Percentiles rank a stretch among this genome's conserved stretches.
These are phyloP conservation scores for Trichomalopsis sarcophagae DNA, from an alignment of 1,140 invertebrate species.

Conservation along the genomic window DNA sequence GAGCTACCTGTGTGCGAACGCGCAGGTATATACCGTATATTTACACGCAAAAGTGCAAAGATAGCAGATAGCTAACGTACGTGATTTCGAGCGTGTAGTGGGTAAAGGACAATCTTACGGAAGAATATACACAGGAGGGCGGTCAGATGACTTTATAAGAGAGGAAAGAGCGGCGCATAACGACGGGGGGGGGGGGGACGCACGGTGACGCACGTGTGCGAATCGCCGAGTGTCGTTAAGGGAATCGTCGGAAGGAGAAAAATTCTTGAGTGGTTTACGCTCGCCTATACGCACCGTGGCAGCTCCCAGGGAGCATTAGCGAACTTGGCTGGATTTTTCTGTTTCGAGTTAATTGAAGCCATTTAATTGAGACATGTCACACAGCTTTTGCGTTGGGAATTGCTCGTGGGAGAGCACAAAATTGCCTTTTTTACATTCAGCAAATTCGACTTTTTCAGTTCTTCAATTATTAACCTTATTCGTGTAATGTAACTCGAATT, in stretches of 20 bases:
- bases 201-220: background rate
- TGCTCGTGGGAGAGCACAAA: background rate
- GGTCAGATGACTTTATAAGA: constrained; percentile 39
- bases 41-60: constrained; percentile 27
- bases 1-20: background rate
- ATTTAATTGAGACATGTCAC: background rate
- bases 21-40: background rate
- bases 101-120: constrained; percentile 12
- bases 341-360: constrained; percentile 18
- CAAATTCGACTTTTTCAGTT: background rate
- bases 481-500: background rate
- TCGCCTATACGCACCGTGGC: background rate
- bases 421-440: background rate
- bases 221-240: constrained; percentile 7
- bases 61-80: background rate
- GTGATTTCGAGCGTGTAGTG: background rate
- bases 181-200: background rate
- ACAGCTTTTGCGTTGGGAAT: background rate
- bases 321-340: background rate
- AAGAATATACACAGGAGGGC: constrained; percentile 8
- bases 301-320: background rate
- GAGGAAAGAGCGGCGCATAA: background rate
- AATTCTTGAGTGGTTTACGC: constrained; percentile 18
- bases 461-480: background rate
- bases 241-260: constrained; percentile 15